Evolutionary conservation across 1,140 invertebrate genomes (phyloP), one percentile per base, ranked within the genome.

Genomic region (Drosophila ironensis): DNA sequence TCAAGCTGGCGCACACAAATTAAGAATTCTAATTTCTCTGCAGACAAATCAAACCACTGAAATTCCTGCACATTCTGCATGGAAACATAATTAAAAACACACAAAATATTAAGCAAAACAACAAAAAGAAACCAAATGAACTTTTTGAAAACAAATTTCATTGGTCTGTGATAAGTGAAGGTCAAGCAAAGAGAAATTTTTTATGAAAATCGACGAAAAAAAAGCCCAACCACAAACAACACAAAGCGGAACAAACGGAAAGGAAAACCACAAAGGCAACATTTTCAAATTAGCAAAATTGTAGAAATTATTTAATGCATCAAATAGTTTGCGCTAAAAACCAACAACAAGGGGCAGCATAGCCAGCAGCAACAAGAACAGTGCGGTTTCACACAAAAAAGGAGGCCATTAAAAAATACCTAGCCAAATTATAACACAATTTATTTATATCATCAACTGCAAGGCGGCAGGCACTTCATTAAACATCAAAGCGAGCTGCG

Each of bases 161-260:
- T 88, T 88, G 87, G 87, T 87, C 87, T 89, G 87, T 89, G 87
- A 89, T 89, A 89, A 86, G 72, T 82, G 87, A 81, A 77, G 67
- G 82, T 88, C 84, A 75, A 76, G 66, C 61, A 51, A 69, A 24
- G 40, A 42, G 40, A 44, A 50, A 47, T 46, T 68, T 69, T 41
- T 44, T 63, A 53, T 61, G 42, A 17, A 47, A 27, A 60, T 8
- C 33, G 14, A 37, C 63, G 72, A 74, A 42, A 56, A 76, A 70
- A 57, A 37, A 37, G 12, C 33, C 24, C 45, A 60, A 76, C 66
- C 42, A 63, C 54, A 61, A 61, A 37, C 38, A 52, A 52, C 57
- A 72, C 46, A 28, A 33, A 72, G 47, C 50, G 64, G 27, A 70
- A 70, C 66, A 57, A 70, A 63, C 57, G 60, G 40, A 60, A 68